Evolutionary conservation across 2,797 vertebrate species (phyloP), one percentile per base, ranked within the genome.

Genomic region (Vireo griseus): DNA sequence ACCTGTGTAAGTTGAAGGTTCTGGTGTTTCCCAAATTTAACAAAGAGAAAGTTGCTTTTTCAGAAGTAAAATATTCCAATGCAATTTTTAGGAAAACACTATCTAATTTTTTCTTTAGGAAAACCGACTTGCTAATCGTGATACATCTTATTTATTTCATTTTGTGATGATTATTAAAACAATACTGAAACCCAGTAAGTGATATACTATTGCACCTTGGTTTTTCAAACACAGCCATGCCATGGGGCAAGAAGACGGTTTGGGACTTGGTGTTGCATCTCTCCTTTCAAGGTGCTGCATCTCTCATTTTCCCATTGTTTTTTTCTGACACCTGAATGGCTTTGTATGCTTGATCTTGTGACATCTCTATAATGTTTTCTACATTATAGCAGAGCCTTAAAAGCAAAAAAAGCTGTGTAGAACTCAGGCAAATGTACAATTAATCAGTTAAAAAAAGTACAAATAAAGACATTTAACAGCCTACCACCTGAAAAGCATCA

Each of bases 111-210:
- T 79, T 65, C 22, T 69, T 50, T 17, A 15, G 68, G 31, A 63
- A 81, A 45, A 78, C 26, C 3, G 39, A 26, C 18, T 78, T 44
- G 10, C 29, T n/a, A 74, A 1, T 45, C 54, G 76, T 51, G 35
- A 50, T 5, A 68, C 57, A 78, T 58, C 9, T 39, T 72, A 24
- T 24, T 86, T 71, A 48, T 80, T 85, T 74, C 2, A 72, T 83
- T 88, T 65, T 88, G 28, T 90, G 47, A n/a, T 77, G 31, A 35
- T 50, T 83, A 71, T 57, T 52, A 51, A 72, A 76, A 47, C 15
- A 50, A 6, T 54, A 77, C 11, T 24, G 40, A 67, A 79, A 40
- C 17, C 19, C 69, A 17, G 25, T 51, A 73, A 85, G 22, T 42
- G 44, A 51, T 54, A 18, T 1, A 7, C 9, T 44, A 5, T 22